Evolutionary conservation across 1,140 invertebrate species (phyloP).

Genomic region (Harpegnathos saltator): DNA sequence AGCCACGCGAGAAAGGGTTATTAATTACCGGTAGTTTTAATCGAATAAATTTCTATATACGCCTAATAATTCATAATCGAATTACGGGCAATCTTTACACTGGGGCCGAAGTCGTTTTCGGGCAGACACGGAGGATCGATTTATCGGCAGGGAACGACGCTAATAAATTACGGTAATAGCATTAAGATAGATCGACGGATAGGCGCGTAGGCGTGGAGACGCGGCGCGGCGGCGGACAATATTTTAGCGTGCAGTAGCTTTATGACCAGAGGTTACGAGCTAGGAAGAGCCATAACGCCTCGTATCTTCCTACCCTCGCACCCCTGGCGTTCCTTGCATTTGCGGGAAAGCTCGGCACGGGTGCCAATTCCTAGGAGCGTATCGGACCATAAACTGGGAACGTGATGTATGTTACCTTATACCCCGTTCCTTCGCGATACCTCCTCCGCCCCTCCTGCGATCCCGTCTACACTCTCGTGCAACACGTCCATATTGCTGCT

Average conservation of each 20-base stretch:
- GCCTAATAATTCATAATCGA: conserved; percentile 44
- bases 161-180: conserved; percentile 85
- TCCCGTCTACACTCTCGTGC: conserved; percentile 5
- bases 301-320: conserved; percentile 69
- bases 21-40: too few relatives aligned
- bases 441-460: background rate
- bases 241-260: conserved; percentile 85
- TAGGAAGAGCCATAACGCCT: conserved; percentile 85
- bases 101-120: conserved; percentile 62
- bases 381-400: conserved; percentile 82
- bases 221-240: conserved; percentile 78
- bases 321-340: conserved; percentile 71
- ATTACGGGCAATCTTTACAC: conserved; percentile 56
- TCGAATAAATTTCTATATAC: too few relatives aligned
- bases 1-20: too few relatives aligned
- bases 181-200: conserved; percentile 83
- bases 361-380: conserved; percentile 82
- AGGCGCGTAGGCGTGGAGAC: conserved; percentile 78
- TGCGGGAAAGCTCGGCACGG: conserved; percentile 79
- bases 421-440: conserved; percentile 44
- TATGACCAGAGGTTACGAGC: conserved; percentile 85
- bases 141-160: conserved; percentile 80
- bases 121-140: conserved; percentile 73
- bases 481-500: background rate
- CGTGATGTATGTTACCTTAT: conserved; percentile 79